Conservation (phyloP, 2,888 invertebrate species). For the Phymatocera aterrima region DNA sequence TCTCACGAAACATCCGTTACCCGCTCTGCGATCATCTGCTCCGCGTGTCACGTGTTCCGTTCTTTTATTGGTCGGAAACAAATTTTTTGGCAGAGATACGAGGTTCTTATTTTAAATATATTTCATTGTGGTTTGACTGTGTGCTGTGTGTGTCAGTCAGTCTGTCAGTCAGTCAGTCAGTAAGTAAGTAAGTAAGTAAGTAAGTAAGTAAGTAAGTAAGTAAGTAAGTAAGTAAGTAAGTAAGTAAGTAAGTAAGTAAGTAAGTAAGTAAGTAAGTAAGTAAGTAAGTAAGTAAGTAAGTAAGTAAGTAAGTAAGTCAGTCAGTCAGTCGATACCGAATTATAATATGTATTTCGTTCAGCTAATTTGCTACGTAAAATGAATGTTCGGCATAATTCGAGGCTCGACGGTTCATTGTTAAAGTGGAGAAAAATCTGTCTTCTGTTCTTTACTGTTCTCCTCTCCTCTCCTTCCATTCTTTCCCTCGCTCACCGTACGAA, state of each 20-base stretch:
- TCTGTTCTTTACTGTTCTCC: not conserved
- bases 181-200: no score
- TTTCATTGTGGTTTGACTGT: constrained; percentile 55
- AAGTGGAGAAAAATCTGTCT: not conserved
- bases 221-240: no score
- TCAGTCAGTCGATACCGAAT: constrained; percentile 47
- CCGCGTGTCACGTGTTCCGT: constrained; percentile 24
- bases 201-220: no score
- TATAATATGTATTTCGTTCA: constrained; percentile 21
- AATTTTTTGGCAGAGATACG: constrained; percentile 32
- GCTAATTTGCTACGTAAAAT: constrained; percentile 16
- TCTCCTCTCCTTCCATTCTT: not conserved
- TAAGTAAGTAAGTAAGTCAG: no score
- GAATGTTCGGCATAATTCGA: not conserved
- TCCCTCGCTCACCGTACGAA: no score
- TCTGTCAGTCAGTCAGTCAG: no score
- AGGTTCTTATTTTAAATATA: constrained; percentile 56
- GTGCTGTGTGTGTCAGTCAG: no score
- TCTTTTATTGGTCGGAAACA: constrained; percentile 5
- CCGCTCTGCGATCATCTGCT: not conserved
- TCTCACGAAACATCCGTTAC: not conserved
- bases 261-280: no score
- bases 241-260: no score
- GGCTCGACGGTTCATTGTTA: constrained; percentile 7
- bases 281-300: no score